These are phyloP conservation scores for Drosophila repleta DNA, from an alignment of 1,140 invertebrate species.

Conservation along the genomic window DNA sequence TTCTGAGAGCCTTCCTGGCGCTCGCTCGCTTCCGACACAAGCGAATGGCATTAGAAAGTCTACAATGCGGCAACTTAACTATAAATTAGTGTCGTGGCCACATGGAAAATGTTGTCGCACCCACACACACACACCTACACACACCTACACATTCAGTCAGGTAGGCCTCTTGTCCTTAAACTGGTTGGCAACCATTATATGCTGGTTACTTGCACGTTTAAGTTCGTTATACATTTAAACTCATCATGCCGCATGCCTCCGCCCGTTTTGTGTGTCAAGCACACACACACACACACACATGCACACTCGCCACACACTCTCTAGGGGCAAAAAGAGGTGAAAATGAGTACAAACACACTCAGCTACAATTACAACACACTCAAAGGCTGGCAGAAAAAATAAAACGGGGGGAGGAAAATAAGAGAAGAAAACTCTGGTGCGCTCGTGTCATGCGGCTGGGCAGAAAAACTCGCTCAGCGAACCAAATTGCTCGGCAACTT, in stretches of 20 bases:
- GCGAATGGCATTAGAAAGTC: conserved; percentile 59
- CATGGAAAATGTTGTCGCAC: conserved; percentile 47
- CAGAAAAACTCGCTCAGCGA: conserved; percentile 51
- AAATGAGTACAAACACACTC: conserved; percentile 80
- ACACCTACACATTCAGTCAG: background rate
- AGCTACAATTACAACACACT: conserved; percentile 75
- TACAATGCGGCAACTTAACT: conserved; percentile 47
- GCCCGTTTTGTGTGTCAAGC: conserved; percentile 69
- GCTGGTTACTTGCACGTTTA: conserved; percentile 79
- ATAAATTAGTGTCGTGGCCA: conserved; percentile 71
- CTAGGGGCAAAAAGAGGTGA: conserved; percentile 62
- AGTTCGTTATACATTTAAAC: conserved; percentile 77
- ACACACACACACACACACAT: conserved; percentile 50
- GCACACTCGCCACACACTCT: conserved; percentile 1
- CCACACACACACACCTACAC: conserved; percentile 30
- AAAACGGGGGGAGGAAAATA: background rate
- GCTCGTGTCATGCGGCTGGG: conserved; percentile 25
- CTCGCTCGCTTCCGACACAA: background rate
- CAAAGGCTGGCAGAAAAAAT: conserved; percentile 33
- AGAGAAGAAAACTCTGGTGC: conserved; percentile 19
- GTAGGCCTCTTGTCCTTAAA: conserved; percentile 70
- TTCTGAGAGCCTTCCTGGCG: background rate
- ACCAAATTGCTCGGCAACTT: conserved; percentile 77
- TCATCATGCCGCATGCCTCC: conserved; percentile 31
- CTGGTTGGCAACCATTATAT: conserved; percentile 60